A percentile compares a stretch with the other conserved stretches of the same genome.
Evolutionary conservation across 2,888 invertebrate species (phyloP).

Genomic region (Pheosia tremula): DNA sequence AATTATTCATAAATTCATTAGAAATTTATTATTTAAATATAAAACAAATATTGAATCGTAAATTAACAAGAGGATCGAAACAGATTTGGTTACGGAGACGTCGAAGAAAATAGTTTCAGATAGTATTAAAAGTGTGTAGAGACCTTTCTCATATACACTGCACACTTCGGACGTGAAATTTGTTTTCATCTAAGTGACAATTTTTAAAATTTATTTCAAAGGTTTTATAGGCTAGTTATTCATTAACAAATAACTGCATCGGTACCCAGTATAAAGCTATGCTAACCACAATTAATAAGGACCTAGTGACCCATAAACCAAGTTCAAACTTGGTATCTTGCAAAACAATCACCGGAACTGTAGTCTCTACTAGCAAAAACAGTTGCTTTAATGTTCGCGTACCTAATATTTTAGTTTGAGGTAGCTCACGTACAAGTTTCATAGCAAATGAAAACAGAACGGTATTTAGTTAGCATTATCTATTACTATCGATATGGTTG

Average conservation of each 20-base stretch:
- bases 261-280: no score
- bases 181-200: no score
- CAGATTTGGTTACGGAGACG: not conserved
- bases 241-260: no score
- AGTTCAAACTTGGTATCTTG: not conserved
- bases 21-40: constrained; percentile 1
- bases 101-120: no score
- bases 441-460: not conserved
- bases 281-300: no score
- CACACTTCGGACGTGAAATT: no score
- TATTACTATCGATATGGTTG: no score
- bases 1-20: constrained; percentile 2
- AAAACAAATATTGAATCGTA: constrained; percentile 17
- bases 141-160: no score
- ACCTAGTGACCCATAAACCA: not conserved
- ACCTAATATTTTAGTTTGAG: not conserved
- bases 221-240: no score
- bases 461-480: no score
- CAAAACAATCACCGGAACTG: not conserved
- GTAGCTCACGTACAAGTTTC: not conserved
- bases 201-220: no score
- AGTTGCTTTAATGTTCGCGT: not conserved
- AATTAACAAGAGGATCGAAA: constrained; percentile 2
- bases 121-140: no score
- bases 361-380: not conserved